These are phyloP conservation scores for Metopia argyrocephala DNA, from an alignment of 2,888 invertebrate species.

Conservation along the genomic window DNA sequence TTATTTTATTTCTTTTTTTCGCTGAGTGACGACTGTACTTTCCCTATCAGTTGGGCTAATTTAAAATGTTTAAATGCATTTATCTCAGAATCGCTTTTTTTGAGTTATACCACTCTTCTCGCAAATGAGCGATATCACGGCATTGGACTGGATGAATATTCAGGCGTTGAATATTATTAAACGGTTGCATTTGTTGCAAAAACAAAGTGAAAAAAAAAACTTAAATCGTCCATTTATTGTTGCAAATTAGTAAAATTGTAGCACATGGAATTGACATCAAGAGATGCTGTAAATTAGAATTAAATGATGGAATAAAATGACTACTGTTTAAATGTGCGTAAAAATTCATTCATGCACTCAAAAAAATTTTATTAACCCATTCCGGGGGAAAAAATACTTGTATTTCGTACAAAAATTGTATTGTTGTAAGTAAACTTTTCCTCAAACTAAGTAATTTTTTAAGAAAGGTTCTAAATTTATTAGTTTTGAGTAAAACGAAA, in stretches of 20 bases:
- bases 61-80: too few relatives aligned
- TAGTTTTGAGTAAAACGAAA: too few relatives aligned
- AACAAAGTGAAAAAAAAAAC: background rate
- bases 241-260: conserved; percentile 3
- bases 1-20: too few relatives aligned
- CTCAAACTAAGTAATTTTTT: too few relatives aligned
- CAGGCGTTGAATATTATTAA: conserved; percentile 44
- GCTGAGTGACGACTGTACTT: too few relatives aligned
- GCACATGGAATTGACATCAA: conserved; percentile 54
- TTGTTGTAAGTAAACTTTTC: too few relatives aligned
- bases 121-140: too few relatives aligned
- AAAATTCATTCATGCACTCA: background rate
- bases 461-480: too few relatives aligned
- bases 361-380: background rate
- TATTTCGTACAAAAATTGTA: too few relatives aligned
- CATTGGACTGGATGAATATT: conserved; percentile 51
- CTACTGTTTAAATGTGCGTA: conserved; percentile 7
- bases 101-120: too few relatives aligned
- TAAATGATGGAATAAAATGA: conserved; percentile 41
- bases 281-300: conserved; percentile 58
- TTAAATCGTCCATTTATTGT: background rate
- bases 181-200: conserved; percentile 48
- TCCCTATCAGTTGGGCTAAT: too few relatives aligned
- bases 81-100: too few relatives aligned
- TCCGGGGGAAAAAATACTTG: background rate